phyloP scores from a whole-genome alignment of 2,888 invertebrate species.

The Drosophila nr. perissopoda region DNA sequence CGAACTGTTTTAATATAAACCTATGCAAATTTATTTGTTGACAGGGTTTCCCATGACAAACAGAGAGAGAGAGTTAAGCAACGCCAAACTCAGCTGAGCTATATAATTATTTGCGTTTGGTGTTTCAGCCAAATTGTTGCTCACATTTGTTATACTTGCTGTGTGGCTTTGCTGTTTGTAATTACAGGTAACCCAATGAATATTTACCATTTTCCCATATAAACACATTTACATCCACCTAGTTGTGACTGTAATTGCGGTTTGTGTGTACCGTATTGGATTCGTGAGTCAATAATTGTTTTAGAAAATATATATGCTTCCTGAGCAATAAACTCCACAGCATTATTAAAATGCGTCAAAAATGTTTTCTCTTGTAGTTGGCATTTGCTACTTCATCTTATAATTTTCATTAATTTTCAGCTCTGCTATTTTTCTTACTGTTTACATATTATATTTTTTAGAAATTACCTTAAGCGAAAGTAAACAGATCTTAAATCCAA shows the following conservation, averaged over 20 bases:
- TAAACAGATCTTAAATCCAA: background rate
- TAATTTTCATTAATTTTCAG: background rate
- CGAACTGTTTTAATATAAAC: background rate
- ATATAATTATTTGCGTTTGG: slow-evolving; percentile 2
- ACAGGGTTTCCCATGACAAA: background rate
- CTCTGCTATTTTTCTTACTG: background rate
- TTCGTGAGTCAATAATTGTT: background rate
- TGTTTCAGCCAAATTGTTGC: background rate
- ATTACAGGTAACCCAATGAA: slow-evolving; percentile 24
- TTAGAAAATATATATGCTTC: background rate
- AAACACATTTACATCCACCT: slow-evolving; percentile 41
- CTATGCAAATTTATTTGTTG: slow-evolving; percentile 13
- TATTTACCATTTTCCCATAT: slow-evolving; percentile 27
- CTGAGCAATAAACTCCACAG: too few species aligned
- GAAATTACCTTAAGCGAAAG: background rate
- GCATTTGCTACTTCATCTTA: background rate
- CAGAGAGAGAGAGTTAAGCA: background rate
- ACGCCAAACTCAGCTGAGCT: background rate
- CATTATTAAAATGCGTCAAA: background rate
- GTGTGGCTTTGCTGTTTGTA: background rate
- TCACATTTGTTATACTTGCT: background rate
- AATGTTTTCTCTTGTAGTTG: background rate
- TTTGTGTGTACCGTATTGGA: background rate
- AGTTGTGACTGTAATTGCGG: slow-evolving; percentile 14
- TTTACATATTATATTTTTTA: background rate